Base-by-base conservation (phyloP, 2,888 invertebrate genomes). In the Latrodectus hesperus region DNA sequence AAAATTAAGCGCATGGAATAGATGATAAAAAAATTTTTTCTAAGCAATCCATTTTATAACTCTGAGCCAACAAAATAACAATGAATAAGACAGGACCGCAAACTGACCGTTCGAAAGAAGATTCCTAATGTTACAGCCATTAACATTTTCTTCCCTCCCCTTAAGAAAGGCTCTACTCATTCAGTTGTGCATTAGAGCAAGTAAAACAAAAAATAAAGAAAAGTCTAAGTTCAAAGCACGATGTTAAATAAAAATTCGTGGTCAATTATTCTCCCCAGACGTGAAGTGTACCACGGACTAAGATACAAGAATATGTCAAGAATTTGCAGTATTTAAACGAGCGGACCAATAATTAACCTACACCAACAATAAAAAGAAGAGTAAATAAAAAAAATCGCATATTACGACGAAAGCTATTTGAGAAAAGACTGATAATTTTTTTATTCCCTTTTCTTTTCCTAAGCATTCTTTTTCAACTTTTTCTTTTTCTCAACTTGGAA, bases 301-400 rank as follows among this genome's bases (percentile, higher is more conserved):
- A 26, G 68, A 11, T 64, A 26, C 77, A n/a, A 78, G 77, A 84
- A 65, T 74, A 84, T 84, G 73, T 78, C 68, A 79, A 71, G 84
- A 73, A 84, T 84, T 78, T 22, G 67, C 78, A 67, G 84, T 73
- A 73, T 84, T 84, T 79, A 80, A 78, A 74, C 68, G 67, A 85
- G 74, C 79, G 79, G 79, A 79, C 74, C 85, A 85, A 78, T 74
- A 85, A 85, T 85, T 85, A 85, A 85, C 74, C 70, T 53, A 79
- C 79, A 60, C 68, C 79, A 74, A 74, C 82, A 84, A 60, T 85
- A 75, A 85, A 84, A 55, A 71, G 49, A 70, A 82, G 55, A 72
- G 82, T 53, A 68, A 68, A 78, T 52, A 79, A 85, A n/a, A 79
- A 85, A 75, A 51, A 74, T 65, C 38, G 74, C 74, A 80, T 55